Evolutionary conservation across 2,113 vertebrate genomes (phyloP).

Genomic region (Deroptyus accipitrinus): DNA sequence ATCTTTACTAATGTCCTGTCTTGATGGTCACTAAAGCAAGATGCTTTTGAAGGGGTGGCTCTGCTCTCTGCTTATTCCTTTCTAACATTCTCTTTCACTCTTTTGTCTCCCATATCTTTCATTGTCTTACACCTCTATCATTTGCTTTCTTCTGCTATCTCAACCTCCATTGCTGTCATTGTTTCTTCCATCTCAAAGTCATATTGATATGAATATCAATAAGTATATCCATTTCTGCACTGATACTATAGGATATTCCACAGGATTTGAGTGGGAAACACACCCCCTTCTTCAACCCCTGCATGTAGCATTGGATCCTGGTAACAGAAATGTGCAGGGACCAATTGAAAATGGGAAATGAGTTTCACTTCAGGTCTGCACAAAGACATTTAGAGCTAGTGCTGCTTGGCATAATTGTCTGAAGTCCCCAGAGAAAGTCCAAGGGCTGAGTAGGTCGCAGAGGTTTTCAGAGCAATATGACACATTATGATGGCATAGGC

Average conservation of each 20-base stretch:
- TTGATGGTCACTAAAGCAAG: neutral
- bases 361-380: neutral
- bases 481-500: neutral
- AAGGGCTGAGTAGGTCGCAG: neutral
- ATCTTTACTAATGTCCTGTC: neutral
- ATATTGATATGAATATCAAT: neutral
- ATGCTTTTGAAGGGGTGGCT: neutral
- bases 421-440: neutral
- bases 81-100: neutral
- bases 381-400: neutral
- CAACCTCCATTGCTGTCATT: neutral
- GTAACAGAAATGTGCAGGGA: rapidly evolving
- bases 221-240: neutral
- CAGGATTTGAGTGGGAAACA: neutral
- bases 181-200: neutral
- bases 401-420: neutral
- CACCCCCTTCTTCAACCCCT: neutral
- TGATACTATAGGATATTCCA: rapidly evolving
- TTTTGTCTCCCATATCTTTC: neutral
- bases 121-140: neutral
- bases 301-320: rapidly evolving
- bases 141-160: neutral
- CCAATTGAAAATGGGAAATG: neutral
- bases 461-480: neutral
- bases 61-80: neutral